Evolutionary conservation across 2,888 invertebrate species (phyloP), one percentile per base, ranked within the genome.

Genomic region (Autographa gamma): DNA sequence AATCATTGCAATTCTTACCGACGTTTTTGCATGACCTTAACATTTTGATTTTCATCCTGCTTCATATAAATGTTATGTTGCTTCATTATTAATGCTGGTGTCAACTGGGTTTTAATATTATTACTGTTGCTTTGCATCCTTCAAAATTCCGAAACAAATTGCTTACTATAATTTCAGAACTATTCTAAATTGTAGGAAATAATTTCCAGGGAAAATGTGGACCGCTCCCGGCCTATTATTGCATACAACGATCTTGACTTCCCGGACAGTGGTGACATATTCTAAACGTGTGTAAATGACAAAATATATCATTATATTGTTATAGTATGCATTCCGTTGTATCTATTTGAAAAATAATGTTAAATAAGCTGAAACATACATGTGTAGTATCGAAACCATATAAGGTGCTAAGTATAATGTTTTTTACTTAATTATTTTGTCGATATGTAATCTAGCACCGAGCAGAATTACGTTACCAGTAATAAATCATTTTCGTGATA

Each of bases 211-310:
- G 94, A 96, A 91, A 96, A 96, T 92, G 95, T 96, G 96, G 97
- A 97, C 92, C 96, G 96, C 87, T 96, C 97, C 93, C 97, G 98
- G 94, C 97, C 97, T 93, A 96, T 98, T 93, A 96, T 98, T 94
- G 97, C 97, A 93, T 98, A 98, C 97, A 97, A 98, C 96, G 98
- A 98, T 96, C 97, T 98, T 96, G 98, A 98, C 96, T 98, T 98
- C 93, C 98, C 98, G 95, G 98, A 98, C 92, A 96, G 96, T 96
- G 96, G 96, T 91, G 98, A 98, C 92, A 96, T 97, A 92, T 97
- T 98, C 94, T 97, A 96, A 80, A 96, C 85, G 85, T 80, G 62
- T 76, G 61, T 60, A 84, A 77, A 83, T 80, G 64, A 80, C 64
- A 76, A 58, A 70, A 75, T 73, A 67, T 64, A 71, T 73, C 69